Evolutionary conservation across 2,797 vertebrate species (phyloP).

Genomic region (Crocodylus rhombifer): DNA sequence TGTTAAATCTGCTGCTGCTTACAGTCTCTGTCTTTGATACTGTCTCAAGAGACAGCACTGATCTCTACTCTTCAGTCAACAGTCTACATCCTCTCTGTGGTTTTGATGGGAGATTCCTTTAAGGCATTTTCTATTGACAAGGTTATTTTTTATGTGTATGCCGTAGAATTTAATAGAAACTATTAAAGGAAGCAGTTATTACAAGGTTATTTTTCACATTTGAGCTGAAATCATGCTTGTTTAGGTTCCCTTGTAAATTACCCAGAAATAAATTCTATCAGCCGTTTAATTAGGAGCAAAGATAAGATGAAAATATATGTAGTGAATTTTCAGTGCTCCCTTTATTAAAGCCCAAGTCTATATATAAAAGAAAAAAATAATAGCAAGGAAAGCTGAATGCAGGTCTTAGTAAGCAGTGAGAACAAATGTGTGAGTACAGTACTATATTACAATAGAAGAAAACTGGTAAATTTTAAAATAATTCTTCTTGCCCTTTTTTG

Average conservation of each 20-base stretch:
- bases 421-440: constrained; percentile 17
- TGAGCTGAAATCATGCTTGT: constrained; percentile 49
- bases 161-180: constrained; percentile 65
- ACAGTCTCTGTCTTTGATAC: constrained; percentile 75
- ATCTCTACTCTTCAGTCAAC: constrained; percentile 74
- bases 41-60: constrained; percentile 71
- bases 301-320: constrained; percentile 38
- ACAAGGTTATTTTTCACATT: background rate
- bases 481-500: background rate
- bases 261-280: constrained; percentile 39
- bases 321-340: background rate
- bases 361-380: background rate
- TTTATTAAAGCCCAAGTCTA: background rate
- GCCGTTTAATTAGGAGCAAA: constrained; percentile 20
- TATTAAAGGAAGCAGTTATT: constrained; percentile 68
- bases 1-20: constrained; percentile 72
- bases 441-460: background rate
- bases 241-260: constrained; percentile 38
- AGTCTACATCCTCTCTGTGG: constrained; percentile 67
- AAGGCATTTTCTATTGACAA: constrained; percentile 80
- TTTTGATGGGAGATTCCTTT: constrained; percentile 77
- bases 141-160: constrained; percentile 65
- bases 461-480: background rate
- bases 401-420: background rate
- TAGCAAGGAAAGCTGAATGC: constrained; percentile 15